Conservation (phyloP, 2,888 invertebrate species). For the Apotomis capreana region DNA sequence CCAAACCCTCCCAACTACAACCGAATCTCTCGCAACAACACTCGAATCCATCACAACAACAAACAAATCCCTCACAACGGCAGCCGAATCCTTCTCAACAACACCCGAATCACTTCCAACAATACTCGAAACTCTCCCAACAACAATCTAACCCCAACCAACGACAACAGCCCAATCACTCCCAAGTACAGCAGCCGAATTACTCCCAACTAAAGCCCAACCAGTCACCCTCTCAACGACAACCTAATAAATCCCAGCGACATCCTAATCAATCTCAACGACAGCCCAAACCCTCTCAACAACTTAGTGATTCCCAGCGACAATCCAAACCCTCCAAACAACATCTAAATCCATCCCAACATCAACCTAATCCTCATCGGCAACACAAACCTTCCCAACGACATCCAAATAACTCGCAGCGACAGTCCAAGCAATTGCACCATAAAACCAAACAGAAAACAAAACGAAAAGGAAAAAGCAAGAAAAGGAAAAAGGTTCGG, state of each 20-base stretch:
- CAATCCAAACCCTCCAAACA: background rate
- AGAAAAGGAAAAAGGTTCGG: conserved; percentile 48
- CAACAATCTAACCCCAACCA: background rate
- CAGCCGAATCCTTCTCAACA: background rate
- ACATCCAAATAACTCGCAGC: conserved; percentile 10
- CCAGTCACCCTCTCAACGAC: background rate
- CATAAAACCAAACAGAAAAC: conserved; percentile 33
- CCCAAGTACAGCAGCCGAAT: background rate
- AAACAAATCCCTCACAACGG: background rate
- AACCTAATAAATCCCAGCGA: background rate
- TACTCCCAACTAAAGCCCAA: background rate
- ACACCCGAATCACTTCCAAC: background rate
- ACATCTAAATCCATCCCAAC: background rate
- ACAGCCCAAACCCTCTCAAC: background rate
- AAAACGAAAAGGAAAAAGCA: conserved; percentile 52
- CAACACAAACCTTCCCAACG: background rate
- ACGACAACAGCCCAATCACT: background rate
- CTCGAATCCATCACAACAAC: background rate
- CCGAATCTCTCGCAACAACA: background rate
- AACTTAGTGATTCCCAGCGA: background rate
- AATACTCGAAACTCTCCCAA: background rate
- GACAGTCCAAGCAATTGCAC: background rate
- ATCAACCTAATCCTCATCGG: conserved; percentile 6
- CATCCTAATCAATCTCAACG: background rate
- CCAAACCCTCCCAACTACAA: conserved; percentile 15